Evolutionary conservation across 2,113 vertebrate species (phyloP).

Genomic region (Motacilla alba): DNA sequence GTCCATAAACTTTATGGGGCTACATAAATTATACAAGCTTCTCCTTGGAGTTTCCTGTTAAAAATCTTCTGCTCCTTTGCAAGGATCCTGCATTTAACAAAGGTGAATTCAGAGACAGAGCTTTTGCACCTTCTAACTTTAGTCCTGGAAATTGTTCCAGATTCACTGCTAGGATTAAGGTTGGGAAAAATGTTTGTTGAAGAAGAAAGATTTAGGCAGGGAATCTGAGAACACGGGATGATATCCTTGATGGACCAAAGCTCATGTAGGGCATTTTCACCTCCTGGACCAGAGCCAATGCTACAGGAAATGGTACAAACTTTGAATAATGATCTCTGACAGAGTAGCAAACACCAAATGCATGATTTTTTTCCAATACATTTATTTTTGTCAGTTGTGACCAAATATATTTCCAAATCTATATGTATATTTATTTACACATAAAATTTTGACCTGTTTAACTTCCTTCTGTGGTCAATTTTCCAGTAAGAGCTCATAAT

Average conservation of each 20-base stretch:
- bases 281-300: background rate
- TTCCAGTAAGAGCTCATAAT: background rate
- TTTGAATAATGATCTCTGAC: background rate
- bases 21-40: background rate
- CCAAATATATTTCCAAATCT: background rate
- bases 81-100: background rate
- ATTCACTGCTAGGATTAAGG: background rate
- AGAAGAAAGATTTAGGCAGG: background rate
- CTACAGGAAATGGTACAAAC: background rate
- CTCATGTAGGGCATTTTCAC: background rate
- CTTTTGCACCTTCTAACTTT: background rate
- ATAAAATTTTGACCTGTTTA: background rate
- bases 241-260: background rate
- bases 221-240: background rate
- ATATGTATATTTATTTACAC: background rate
- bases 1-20: background rate
- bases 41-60: background rate
- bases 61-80: background rate
- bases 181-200: background rate
- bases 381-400: background rate
- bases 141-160: background rate
- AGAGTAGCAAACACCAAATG: background rate
- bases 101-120: background rate
- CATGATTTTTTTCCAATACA: background rate
- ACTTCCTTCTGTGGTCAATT: background rate